Evolutionary conservation across 2,113 vertebrate genomes (phyloP), one percentile per base, ranked within the genome.

Genomic region (Corythornis madagascariensis): DNA sequence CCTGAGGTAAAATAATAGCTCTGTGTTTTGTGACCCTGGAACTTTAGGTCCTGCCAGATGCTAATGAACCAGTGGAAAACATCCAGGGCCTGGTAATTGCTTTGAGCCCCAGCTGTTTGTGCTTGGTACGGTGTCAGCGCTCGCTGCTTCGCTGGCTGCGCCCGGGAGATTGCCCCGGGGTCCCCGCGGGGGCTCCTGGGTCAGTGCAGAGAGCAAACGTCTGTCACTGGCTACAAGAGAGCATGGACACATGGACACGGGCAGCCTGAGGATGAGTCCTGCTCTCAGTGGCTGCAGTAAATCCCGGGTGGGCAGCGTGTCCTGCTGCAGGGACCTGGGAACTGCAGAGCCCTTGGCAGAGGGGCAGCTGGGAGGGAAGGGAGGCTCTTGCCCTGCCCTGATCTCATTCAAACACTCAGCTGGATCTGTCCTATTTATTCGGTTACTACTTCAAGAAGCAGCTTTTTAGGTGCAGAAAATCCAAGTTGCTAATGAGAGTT

Each of bases 11-110:
- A 95, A 92, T 71, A 85, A 80, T 19, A 91, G 87, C 85, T 74
- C 85, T 83, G 90, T 86, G 89, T 87, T 92, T 87, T 52, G 84
- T 77, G 95, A 94, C 94, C 87, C 89, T 89, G 91, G 86, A 87
- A 87, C 94, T 87, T 66, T 74, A 83, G 94, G 89, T 93, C 84
- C 82, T 89, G 87, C 89, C 91, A 91, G 89, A 95, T 95, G 91
- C 91, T 95, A 89, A 94, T 91, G 91, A 95, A 80, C 13, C 71
- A 48, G 50, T 85, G 92, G 91, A 93, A 92, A 92, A 73, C 77
- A 94, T 89, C 86, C 92, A 89, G 91, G 79, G 74, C 67, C 95
- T 66, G 84, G 81, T 93, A 70, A 76, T 79, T 83, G 84, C 91
- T 91, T 77, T 21, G 91, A 85, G 94, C 8, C 86, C 7, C 92